phyloP scores from a whole-genome alignment of 2,888 invertebrate species.

The Euphydryas editha region DNA sequence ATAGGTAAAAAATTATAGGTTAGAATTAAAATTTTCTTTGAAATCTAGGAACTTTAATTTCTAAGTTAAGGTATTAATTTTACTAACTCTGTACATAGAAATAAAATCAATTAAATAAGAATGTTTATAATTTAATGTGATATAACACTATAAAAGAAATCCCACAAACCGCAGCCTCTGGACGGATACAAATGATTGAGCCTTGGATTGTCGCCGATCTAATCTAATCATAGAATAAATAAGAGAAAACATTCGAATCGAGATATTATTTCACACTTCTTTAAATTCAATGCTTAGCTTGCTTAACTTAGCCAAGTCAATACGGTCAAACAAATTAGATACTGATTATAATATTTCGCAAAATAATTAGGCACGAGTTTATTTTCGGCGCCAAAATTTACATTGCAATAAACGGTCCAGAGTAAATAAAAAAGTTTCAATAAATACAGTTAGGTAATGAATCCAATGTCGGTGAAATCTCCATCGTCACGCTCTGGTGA shows the following conservation, averaged over 20 bases:
- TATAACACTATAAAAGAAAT: slow-evolving; percentile 11
- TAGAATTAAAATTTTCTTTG: no score
- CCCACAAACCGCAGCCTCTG: slow-evolving; percentile 17
- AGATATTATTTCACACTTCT: slow-evolving; percentile 39
- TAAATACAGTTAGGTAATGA: slow-evolving; percentile 69
- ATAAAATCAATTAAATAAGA: slow-evolving; percentile 1
- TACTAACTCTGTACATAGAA: background rate
- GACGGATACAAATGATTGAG: slow-evolving; percentile 22
- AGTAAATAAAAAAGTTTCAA: slow-evolving; percentile 60
- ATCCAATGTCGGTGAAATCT: slow-evolving; percentile 77
- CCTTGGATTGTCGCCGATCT: slow-evolving; percentile 16
- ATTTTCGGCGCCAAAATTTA: slow-evolving; percentile 53
- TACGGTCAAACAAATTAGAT: slow-evolving; percentile 42
- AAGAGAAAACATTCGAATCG: slow-evolving; percentile 32
- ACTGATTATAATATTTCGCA: slow-evolving; percentile 49
- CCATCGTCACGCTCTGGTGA: slow-evolving; percentile 65
- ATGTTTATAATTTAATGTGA: background rate
- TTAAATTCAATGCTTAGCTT: slow-evolving; percentile 44
- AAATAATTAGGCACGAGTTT: slow-evolving; percentile 48
- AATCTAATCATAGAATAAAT: slow-evolving; percentile 21
- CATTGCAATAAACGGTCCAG: slow-evolving; percentile 54
- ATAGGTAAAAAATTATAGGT: no score
- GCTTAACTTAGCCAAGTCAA: slow-evolving; percentile 29
- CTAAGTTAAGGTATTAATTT: background rate
- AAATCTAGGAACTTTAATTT: background rate